Conservation (phyloP, 2,113 vertebrate species). For the Salvator merianae region DNA sequence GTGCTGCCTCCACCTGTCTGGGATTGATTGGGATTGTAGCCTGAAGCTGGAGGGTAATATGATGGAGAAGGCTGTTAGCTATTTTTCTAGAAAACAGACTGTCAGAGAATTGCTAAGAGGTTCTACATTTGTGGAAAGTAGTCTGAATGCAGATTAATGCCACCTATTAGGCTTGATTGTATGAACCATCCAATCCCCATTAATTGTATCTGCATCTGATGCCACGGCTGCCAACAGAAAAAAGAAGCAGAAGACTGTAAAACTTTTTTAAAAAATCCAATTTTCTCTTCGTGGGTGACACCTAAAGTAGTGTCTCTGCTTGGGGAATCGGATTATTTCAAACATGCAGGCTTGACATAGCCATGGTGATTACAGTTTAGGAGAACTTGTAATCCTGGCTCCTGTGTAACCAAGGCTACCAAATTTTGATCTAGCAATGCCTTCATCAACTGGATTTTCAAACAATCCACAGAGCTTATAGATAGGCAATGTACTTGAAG, state of each 20-base stretch:
- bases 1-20: too few relatives aligned
- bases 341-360: neutral
- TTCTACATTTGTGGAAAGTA: too few relatives aligned
- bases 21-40: neutral
- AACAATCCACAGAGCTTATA: neutral
- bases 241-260: neutral
- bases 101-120: neutral
- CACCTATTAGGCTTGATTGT: too few relatives aligned
- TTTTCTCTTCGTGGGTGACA: neutral
- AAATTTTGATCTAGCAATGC: neutral
- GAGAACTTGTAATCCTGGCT: neutral
- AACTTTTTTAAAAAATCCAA: neutral
- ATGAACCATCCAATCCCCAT: too few relatives aligned
- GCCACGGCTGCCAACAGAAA: too few relatives aligned
- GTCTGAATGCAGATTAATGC: too few relatives aligned
- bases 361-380: neutral
- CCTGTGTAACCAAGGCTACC: slow-evolving; percentile 11
- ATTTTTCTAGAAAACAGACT: neutral
- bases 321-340: neutral
- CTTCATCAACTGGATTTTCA: slow-evolving; percentile 4
- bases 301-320: neutral
- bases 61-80: neutral
- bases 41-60: neutral
- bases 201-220: too few relatives aligned
- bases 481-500: slow-evolving; percentile 6